Base-by-base conservation (phyloP, 2,888 invertebrate species). In the Agrilus mali region DNA sequence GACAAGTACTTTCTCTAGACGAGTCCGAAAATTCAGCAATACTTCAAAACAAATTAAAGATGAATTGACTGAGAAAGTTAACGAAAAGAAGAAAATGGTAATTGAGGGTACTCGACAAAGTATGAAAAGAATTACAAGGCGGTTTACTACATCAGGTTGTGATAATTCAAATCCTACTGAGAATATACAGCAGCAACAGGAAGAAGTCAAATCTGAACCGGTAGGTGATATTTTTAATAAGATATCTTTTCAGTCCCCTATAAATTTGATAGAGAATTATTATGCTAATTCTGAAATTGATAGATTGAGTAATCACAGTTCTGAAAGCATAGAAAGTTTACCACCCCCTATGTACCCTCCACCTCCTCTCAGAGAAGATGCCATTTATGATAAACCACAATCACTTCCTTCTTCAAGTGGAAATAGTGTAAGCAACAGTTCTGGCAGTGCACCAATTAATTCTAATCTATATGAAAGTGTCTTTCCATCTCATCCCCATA, bases 221-320 rank as follows among this genome's bases (percentile, higher is more conserved):
- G 52, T 56, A 35, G 50, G 60, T 7, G 59, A 72, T 56, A 65
- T 80, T 10, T 82, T 83, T 67, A 77, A 75, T 53, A 73, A 73
- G 36, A 77, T 80, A 47, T 74, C 74, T 48, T 80, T 80, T 55
- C 73, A 76, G 51, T 80, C 80, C 13, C 80, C 80, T 2, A 60
- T 77, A 40, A 55, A 67, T 33, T 31, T 41, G 4, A 10, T n/a
- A n/a, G 10, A 33, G 6, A 48, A 45, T 40, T 38, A 44, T 56
- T 63, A 2, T 67, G 68, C 50, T 4, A 41, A 39, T 32, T 36
- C 35, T 56, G 66, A 53, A 48, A 35, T 22, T 65, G 2, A 68
- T 68, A 20, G 35, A 34, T 41, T 17, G 7, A 41, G 41, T 45
- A 37, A 16, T 33, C 31, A 38, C 14, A 44, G 48, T n/a, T 56